These are phyloP conservation scores for Bombus cullumanus DNA, from an alignment of 1,140 invertebrate genomes.

Conservation along the genomic window DNA sequence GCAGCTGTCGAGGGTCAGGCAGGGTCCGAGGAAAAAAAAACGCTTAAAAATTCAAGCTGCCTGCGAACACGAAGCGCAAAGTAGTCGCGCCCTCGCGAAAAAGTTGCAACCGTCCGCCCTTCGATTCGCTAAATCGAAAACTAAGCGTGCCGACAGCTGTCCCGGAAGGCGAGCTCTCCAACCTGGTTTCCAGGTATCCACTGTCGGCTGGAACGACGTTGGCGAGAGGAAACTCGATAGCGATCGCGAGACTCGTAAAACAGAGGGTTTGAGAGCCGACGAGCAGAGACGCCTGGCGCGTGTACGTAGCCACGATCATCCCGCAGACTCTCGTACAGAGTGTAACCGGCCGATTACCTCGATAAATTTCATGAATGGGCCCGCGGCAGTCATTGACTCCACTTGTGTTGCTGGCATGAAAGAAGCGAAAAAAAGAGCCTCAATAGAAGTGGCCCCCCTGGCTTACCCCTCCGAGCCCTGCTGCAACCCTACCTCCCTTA, in stretches of 20 bases:
- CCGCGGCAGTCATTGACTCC: conserved; percentile 64
- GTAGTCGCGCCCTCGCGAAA: conserved; percentile 1
- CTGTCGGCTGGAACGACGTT: conserved; percentile 1
- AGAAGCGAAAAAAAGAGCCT: conserved; percentile 49
- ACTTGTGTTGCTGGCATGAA: conserved; percentile 50
- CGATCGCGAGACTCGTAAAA: conserved; percentile 3
- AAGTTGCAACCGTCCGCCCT: not conserved
- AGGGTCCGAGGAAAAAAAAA: not conserved
- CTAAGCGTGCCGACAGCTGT: conserved; percentile 1
- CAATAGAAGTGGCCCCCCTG: conserved; percentile 23
- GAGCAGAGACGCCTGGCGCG: conserved; percentile 16
- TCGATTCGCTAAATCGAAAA: not conserved
- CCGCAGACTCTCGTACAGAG: conserved; percentile 20
- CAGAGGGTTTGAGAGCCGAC: not conserved
- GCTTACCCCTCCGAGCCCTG: conserved; percentile 1
- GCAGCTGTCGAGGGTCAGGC: not conserved
- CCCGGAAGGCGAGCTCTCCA: not conserved
- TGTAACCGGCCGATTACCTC: conserved; percentile 64
- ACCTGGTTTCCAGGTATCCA: conserved; percentile 4
- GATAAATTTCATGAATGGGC: conserved; percentile 72
- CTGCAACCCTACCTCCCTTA: conserved; percentile 5
- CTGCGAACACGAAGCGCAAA: not conserved
- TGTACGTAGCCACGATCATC: conserved; percentile 11
- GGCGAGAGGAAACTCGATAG: conserved; percentile 2
- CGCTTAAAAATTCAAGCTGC: not conserved